phyloP scores from a whole-genome alignment of 2,113 vertebrate species.

The Calcarius ornatus region DNA sequence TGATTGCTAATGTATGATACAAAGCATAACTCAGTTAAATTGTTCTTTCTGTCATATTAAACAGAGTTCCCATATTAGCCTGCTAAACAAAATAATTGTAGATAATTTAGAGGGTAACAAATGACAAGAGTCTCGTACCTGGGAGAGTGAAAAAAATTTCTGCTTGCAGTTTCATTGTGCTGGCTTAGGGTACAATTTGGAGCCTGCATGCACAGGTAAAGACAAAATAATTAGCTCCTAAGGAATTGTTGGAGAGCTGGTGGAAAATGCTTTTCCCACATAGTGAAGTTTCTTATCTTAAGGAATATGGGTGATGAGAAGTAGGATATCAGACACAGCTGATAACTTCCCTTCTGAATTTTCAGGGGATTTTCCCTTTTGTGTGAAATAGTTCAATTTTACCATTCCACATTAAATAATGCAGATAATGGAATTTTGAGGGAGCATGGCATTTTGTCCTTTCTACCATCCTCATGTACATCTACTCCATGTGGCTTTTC shows the following conservation, averaged over 20 bases:
- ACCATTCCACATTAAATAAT: neutral
- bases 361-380: neutral
- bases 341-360: neutral
- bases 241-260: neutral
- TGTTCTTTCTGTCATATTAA: constrained; percentile 64
- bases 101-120: constrained; percentile 60
- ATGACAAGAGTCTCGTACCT: neutral
- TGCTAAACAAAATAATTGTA: constrained; percentile 58
- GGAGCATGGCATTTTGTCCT: neutral
- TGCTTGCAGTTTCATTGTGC: neutral
- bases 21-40: constrained; percentile 44
- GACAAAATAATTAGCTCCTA: neutral
- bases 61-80: constrained; percentile 33
- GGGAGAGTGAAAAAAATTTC: neutral
- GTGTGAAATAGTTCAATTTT: neutral
- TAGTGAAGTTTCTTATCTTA: neutral
- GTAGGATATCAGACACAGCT: neutral
- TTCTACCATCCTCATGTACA: neutral
- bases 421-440: neutral
- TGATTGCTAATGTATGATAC: constrained; percentile 66
- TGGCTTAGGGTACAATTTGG: neutral
- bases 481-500: neutral
- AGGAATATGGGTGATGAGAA: neutral
- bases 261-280: neutral
- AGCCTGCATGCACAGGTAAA: neutral